Conservation (phyloP, 30 jellyfish, hydroid and myxozoan genomes). For the Turritopsis rubra region DNA sequence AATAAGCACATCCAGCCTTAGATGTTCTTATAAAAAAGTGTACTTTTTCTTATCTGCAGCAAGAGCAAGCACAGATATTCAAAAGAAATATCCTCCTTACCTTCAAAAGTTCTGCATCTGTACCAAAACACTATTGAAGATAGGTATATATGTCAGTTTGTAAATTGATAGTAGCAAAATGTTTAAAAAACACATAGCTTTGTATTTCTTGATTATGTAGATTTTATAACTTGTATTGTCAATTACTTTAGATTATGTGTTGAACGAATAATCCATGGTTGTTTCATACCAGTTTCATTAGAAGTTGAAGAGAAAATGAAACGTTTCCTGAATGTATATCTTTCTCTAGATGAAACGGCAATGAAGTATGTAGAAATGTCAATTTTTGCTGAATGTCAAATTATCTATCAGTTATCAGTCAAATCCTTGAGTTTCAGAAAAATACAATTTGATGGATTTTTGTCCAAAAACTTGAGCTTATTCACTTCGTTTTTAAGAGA, state of each 20-base stretch:
- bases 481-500: too few species aligned
- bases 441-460: too few species aligned
- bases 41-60: background rate
- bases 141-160: slow-evolving; percentile 34
- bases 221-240: background rate
- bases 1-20: too few species aligned
- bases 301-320: slow-evolving; percentile 61
- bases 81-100: slow-evolving; percentile 49
- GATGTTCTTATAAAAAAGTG: too few species aligned
- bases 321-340: slow-evolving; percentile 46
- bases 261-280: slow-evolving; percentile 85
- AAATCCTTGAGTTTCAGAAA: too few species aligned
- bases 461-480: too few species aligned
- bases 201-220: too few species aligned
- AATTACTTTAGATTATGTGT: slow-evolving; percentile 54
- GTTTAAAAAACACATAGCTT: too few species aligned
- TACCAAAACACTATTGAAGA: slow-evolving; percentile 77
- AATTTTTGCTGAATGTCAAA: background rate
- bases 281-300: slow-evolving; percentile 84
- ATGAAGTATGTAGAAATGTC: slow-evolving; percentile 30
- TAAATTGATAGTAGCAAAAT: too few species aligned
- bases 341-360: slow-evolving; percentile 58
- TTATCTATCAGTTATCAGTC: too few species aligned
- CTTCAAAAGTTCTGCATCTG: slow-evolving; percentile 48
- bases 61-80: background rate